Evolutionary conservation across 92 coral and sea anemone species (phyloP).

Genomic region (Nematostella vectensis): DNA sequence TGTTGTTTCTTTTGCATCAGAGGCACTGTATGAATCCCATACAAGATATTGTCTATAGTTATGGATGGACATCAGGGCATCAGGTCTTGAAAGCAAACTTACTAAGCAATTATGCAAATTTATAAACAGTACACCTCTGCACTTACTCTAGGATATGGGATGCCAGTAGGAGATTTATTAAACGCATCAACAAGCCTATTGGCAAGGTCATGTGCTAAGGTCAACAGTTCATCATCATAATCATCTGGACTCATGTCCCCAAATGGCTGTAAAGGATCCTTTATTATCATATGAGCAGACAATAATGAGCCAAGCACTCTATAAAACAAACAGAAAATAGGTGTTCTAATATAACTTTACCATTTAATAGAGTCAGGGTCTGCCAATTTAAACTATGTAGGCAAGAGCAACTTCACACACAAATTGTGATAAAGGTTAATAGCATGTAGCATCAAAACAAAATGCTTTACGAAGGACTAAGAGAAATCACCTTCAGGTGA

Average conservation of each 20-base stretch:
- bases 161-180: slow-evolving; percentile 70
- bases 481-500: too few species aligned
- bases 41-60: too few species aligned
- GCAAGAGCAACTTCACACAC: background rate
- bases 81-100: too few species aligned
- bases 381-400: background rate
- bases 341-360: too few species aligned
- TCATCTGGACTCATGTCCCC: slow-evolving; percentile 93
- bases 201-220: slow-evolving; percentile 88
- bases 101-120: too few species aligned
- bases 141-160: slow-evolving; percentile 98
- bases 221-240: slow-evolving; percentile 77
- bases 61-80: too few species aligned
- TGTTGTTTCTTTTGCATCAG: too few species aligned
- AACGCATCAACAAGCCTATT: slow-evolving; percentile 87
- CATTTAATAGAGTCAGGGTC: background rate
- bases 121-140: too few species aligned
- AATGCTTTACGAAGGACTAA: too few species aligned
- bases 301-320: slow-evolving; percentile 87
- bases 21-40: too few species aligned
- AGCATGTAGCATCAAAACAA: too few species aligned
- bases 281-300: slow-evolving; percentile 86
- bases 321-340: background rate
- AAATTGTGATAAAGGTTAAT: too few species aligned
- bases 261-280: slow-evolving; percentile 88